Percentiles rank a stretch among this genome's conserved stretches.
Conservation (phyloP, 1,140 invertebrate genomes). For the Sycophaga agraensis region DNA sequence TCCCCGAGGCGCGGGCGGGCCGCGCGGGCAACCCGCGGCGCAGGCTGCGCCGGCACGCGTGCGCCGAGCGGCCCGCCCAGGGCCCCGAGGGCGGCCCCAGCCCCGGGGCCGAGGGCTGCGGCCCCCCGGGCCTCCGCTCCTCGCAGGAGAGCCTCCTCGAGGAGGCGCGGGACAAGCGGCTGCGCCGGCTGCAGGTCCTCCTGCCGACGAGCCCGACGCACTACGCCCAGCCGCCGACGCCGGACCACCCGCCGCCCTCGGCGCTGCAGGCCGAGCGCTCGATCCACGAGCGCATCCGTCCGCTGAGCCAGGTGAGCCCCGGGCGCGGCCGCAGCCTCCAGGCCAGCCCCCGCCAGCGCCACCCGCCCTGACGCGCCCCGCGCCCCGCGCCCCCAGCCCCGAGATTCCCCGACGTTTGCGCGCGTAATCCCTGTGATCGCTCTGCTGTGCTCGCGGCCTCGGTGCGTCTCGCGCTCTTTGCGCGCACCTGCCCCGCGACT, state of each 20-base stretch:
- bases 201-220: constrained; percentile 79
- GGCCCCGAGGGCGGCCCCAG: constrained; percentile 60
- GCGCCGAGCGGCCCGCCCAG: constrained; percentile 36
- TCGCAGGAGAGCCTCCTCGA: constrained; percentile 68
- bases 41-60: constrained; percentile 67
- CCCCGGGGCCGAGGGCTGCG: constrained; percentile 55
- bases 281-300: constrained; percentile 87
- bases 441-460: constrained; percentile 47
- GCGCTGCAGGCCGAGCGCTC: constrained; percentile 84
- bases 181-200: constrained; percentile 57
- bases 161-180: constrained; percentile 43
- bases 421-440: constrained; percentile 54
- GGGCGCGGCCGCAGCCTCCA: no score
- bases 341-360: no score
- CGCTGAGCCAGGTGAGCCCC: constrained; percentile 79
- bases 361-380: constrained; percentile 17
- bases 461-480: constrained; percentile 10
- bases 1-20: constrained; percentile 60
- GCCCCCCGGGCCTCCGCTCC: constrained; percentile 64
- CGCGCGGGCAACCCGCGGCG: constrained; percentile 71
- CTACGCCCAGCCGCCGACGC: constrained; percentile 88
- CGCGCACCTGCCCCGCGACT: background rate
- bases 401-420: no score
- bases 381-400: constrained; percentile 20
- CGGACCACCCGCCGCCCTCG: constrained; percentile 92